phyloP scores from a whole-genome alignment of 2,113 vertebrate genomes.

The Labeo catla region DNA sequence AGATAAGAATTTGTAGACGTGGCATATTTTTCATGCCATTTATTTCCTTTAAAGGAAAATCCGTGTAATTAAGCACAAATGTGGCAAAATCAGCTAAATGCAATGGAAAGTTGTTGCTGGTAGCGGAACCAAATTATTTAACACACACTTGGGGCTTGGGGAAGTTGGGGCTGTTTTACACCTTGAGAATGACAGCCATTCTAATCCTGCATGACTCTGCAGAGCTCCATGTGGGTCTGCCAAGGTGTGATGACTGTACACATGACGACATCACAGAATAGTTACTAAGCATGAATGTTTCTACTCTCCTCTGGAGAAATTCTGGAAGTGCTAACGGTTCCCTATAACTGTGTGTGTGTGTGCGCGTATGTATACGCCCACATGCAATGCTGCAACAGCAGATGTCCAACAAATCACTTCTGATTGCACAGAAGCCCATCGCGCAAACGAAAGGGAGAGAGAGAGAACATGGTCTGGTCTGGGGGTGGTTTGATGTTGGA shows the following conservation, averaged over 20 bases:
- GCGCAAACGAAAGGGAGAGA: not conserved
- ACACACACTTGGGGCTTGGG: not conserved
- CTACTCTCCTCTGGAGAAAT: not conserved
- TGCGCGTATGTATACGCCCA: slow-evolving; percentile 41
- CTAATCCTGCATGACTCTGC: not conserved
- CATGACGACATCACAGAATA: slow-evolving; percentile 7
- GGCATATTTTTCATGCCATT: not conserved
- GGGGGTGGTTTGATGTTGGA: slow-evolving; percentile 60
- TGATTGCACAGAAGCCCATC: slow-evolving; percentile 15
- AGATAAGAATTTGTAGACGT: not conserved
- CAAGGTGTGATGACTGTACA: slow-evolving; percentile 4
- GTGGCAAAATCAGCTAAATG: not conserved
- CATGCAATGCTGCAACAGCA: slow-evolving; percentile 56
- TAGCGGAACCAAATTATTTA: not conserved
- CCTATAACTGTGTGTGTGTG: not conserved
- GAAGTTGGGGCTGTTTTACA: not conserved
- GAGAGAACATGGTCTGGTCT: slow-evolving; percentile 13
- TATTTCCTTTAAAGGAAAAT: not conserved
- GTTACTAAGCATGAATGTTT: not conserved
- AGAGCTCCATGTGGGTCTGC: not conserved
- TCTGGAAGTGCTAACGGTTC: not conserved
- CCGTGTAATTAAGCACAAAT: not conserved
- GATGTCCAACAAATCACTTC: slow-evolving; percentile 59
- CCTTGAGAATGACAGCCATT: not conserved
- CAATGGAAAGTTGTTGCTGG: not conserved